These are phyloP conservation scores for Tetropium fuscum DNA, from an alignment of 2,888 invertebrate genomes.

Conservation along the genomic window DNA sequence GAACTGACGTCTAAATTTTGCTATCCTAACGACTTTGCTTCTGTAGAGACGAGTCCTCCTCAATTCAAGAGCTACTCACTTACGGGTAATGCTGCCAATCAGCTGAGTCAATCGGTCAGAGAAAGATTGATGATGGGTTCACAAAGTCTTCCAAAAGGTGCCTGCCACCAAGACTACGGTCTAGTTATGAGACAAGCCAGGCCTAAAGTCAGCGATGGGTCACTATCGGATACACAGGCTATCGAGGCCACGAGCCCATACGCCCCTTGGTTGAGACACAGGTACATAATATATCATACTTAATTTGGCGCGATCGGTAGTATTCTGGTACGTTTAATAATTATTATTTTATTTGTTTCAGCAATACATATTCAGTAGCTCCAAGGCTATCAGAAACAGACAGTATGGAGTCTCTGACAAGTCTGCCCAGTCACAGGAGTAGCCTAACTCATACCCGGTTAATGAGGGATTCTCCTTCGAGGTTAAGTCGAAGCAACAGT, in stretches of 20 bases:
- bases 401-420: constrained; percentile 84
- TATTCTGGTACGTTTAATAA: neutral
- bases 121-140: constrained; percentile 88
- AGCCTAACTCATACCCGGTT: constrained; percentile 81
- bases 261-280: constrained; percentile 89
- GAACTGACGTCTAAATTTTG: no score
- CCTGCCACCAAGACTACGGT: constrained; percentile 64
- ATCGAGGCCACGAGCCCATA: constrained; percentile 88
- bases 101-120: constrained; percentile 87
- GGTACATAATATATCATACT: constrained; percentile 66
- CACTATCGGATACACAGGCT: constrained; percentile 87
- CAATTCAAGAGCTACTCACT: constrained; percentile 88
- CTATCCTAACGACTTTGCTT: no score
- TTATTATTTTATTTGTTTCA: no score
- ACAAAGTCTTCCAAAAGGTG: constrained; percentile 82
- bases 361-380: constrained; percentile 79
- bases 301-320: neutral
- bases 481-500: constrained; percentile 91
- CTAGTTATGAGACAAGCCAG: constrained; percentile 62
- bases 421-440: constrained; percentile 69
- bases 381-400: constrained; percentile 90
- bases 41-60: constrained; percentile 77
- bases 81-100: constrained; percentile 87
- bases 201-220: constrained; percentile 76
- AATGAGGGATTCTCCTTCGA: constrained; percentile 76